A percentile compares a stretch with the other conserved stretches of the same genome.
Evolutionary conservation across 2,797 vertebrate genomes (phyloP).

Genomic region (Echeneis naucrates): DNA sequence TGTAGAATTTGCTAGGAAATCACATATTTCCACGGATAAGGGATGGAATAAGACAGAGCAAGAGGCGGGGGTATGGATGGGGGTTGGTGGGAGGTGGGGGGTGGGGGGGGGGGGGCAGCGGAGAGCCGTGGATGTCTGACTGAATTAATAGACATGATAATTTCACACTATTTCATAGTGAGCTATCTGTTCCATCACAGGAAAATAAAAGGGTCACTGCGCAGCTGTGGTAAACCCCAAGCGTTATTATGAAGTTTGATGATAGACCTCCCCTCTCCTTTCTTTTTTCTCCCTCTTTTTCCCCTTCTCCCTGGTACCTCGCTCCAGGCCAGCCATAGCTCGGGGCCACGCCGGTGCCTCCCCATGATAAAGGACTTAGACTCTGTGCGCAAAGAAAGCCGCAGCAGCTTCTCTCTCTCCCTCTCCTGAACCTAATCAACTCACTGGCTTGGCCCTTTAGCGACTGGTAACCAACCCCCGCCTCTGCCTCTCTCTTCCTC

Average conservation of each 20-base stretch:
- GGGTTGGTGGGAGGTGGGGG: too few species aligned
- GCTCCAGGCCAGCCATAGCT: slow-evolving; percentile 93
- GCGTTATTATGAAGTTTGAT: slow-evolving; percentile 96
- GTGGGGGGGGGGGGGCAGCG: slow-evolving; percentile 61
- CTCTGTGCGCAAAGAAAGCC: slow-evolving; percentile 81
- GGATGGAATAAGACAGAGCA: slow-evolving; percentile 69
- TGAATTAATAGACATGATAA: slow-evolving; percentile 99
- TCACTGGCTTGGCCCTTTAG: slow-evolving; percentile 83
- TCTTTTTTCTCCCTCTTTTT: slow-evolving; percentile 67
- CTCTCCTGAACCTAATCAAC: slow-evolving; percentile 89
- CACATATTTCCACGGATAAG: slow-evolving; percentile 87
- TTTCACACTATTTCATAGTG: slow-evolving; percentile 96
- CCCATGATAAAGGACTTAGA: slow-evolving; percentile 99
- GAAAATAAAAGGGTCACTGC: slow-evolving; percentile 93
- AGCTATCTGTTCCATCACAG: slow-evolving; percentile 93
- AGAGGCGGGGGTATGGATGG: slow-evolving; percentile 27
- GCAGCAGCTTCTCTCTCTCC: slow-evolving; percentile 84
- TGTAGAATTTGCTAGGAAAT: slow-evolving; percentile 87
- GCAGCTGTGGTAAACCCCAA: slow-evolving; percentile 94
- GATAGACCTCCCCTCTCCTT: slow-evolving; percentile 83
- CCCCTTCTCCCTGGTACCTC: slow-evolving; percentile 84
- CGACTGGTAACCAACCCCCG: slow-evolving; percentile 70
- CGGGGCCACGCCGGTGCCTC: slow-evolving; percentile 93
- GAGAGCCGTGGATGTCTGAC: slow-evolving; percentile 88
- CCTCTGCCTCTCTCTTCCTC: slow-evolving; percentile 2